These are phyloP conservation scores for Rostratula benghalensis DNA, from an alignment of 2,113 vertebrate genomes.

Conservation along the genomic window DNA sequence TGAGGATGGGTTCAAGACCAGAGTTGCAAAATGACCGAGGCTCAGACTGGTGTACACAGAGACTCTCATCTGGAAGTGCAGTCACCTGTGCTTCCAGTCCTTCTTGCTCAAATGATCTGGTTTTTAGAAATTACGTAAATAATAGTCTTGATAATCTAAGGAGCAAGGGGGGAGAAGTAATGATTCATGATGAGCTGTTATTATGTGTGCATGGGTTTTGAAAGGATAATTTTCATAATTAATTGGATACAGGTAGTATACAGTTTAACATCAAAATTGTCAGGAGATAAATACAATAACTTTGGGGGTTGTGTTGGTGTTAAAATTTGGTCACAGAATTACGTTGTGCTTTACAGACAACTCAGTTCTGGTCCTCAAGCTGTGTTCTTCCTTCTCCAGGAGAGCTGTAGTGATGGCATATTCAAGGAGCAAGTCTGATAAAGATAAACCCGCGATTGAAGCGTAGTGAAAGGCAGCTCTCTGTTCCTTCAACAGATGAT, in stretches of 20 bases:
- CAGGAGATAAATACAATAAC: not conserved
- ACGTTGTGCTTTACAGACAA: not conserved
- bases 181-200: not conserved
- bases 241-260: not conserved
- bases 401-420: not conserved
- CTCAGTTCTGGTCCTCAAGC: not conserved
- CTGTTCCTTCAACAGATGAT: not conserved
- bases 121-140: not conserved
- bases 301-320: not conserved
- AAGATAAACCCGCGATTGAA: not conserved
- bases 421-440: not conserved
- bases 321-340: not conserved
- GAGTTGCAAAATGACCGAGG: not conserved
- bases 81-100: not conserved
- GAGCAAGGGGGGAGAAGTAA: not conserved
- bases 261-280: not conserved
- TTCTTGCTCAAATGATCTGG: not conserved
- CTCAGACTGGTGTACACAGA: not conserved
- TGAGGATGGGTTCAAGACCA: not conserved
- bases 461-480: not conserved
- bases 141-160: not conserved
- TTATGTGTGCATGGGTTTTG: not conserved
- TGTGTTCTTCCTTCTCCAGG: not conserved
- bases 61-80: not conserved
- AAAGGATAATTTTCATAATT: not conserved